Evolutionary conservation across 2,888 invertebrate genomes (phyloP).

Genomic region (Marronus borbonicus): DNA sequence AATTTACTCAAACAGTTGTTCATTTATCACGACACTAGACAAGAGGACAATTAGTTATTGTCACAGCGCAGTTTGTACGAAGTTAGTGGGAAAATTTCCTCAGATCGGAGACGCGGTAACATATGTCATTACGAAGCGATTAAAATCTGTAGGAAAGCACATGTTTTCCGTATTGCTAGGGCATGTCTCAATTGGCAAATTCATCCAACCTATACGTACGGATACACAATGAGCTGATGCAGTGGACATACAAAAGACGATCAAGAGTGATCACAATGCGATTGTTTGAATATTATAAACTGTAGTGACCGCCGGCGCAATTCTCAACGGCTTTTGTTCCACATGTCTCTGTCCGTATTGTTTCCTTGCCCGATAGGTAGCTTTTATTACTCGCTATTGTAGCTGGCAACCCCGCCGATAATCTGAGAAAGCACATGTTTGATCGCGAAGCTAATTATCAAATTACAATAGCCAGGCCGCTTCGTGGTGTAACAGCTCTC

Average conservation of each 20-base stretch:
- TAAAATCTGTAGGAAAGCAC: conserved; percentile 43
- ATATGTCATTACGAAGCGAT: conserved; percentile 22
- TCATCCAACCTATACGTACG: conserved; percentile 9
- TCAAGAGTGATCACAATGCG: conserved; percentile 59
- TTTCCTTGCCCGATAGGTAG: conserved; percentile 57
- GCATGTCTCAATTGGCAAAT: conserved; percentile 41
- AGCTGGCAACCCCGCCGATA: conserved; percentile 43
- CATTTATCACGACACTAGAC: conserved; percentile 33
- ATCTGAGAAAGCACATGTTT: conserved; percentile 47
- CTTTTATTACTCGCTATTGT: conserved; percentile 54
- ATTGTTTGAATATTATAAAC: conserved; percentile 54
- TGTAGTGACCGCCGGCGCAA: conserved; percentile 54
- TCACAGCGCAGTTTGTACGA: background rate
- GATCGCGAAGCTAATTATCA: conserved; percentile 40
- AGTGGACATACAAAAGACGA: conserved; percentile 57
- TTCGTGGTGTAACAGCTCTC: background rate
- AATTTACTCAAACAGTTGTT: conserved; percentile 19
- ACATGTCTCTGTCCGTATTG: conserved; percentile 54
- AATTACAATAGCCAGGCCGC: conserved; percentile 30
- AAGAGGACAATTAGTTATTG: conserved; percentile 31
- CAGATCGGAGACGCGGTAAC: conserved; percentile 8
- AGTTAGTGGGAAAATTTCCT: conserved; percentile 22
- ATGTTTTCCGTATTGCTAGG: conserved; percentile 22
- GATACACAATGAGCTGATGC: conserved; percentile 54
- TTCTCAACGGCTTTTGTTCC: conserved; percentile 53